Conservation (phyloP, 1,140 invertebrate genomes). For the Dryas iulia region DNA sequence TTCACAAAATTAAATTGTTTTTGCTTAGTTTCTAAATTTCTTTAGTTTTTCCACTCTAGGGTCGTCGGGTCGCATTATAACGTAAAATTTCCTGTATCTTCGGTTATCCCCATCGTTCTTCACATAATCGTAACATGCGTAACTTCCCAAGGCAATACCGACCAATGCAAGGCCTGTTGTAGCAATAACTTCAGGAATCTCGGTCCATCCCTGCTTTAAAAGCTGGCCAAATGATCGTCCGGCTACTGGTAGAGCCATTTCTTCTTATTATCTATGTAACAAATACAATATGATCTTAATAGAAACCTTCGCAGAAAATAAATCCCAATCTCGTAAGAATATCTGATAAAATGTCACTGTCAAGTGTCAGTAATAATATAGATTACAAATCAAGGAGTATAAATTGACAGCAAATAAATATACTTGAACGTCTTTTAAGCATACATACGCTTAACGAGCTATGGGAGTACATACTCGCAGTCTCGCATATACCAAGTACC, state of each 20-base stretch:
- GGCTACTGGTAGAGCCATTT: conserved; percentile 51
- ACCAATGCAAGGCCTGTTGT: conserved; percentile 76
- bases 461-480: too few relatives aligned
- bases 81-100: conserved; percentile 82
- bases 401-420: background rate
- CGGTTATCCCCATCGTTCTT: conserved; percentile 84
- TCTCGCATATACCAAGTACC: too few relatives aligned
- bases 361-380: conserved; percentile 3
- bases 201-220: conserved; percentile 76
- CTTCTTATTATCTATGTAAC: conserved; percentile 3
- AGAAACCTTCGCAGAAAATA: conserved; percentile 8
- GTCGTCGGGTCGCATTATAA: conserved; percentile 84
- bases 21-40: conserved; percentile 48
- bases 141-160: conserved; percentile 71
- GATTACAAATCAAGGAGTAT: background rate
- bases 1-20: conserved; percentile 13
- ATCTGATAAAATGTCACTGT: background rate
- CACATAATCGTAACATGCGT: conserved; percentile 73
- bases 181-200: conserved; percentile 85
- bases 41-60: conserved; percentile 79
- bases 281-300: background rate
- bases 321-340: background rate
- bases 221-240: conserved; percentile 61
- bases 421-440: too few relatives aligned
- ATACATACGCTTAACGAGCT: too few relatives aligned